Conservation (phyloP, 2,797 vertebrate species). For the Etheostoma perlongum region DNA sequence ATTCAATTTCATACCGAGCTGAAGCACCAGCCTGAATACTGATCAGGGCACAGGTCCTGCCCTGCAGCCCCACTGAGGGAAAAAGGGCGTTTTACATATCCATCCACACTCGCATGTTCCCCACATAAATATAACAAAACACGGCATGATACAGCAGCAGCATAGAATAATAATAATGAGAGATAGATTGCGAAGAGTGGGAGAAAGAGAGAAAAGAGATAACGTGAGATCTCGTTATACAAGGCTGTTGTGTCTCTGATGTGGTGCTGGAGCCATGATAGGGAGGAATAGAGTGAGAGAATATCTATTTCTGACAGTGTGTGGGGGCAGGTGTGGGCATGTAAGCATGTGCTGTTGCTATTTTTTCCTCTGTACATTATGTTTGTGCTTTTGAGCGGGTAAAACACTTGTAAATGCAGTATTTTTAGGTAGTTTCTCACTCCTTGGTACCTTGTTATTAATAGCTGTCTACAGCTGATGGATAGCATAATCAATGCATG, state of each 20-base stretch:
- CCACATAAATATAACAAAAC: constrained; percentile 37
- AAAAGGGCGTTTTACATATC: not conserved
- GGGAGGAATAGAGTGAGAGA: constrained; percentile 54
- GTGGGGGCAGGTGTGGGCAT: constrained; percentile 76
- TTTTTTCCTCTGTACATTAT: constrained; percentile 61
- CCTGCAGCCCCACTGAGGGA: constrained; percentile 39
- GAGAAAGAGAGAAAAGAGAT: constrained; percentile 51
- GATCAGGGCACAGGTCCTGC: constrained; percentile 44
- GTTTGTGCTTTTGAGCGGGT: constrained; percentile 28
- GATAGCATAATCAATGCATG: constrained; percentile 17
- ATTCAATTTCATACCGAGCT: constrained; percentile 73
- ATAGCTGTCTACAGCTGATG: constrained; percentile 11
- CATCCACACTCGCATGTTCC: constrained; percentile 2
- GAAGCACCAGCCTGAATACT: constrained; percentile 64
- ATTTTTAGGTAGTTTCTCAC: not conserved
- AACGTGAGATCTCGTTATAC: constrained; percentile 66
- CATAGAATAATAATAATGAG: constrained; percentile 36
- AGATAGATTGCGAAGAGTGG: constrained; percentile 47
- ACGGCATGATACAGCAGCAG: constrained; percentile 28
- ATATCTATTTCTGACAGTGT: constrained; percentile 71
- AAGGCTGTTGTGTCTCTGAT: constrained; percentile 75
- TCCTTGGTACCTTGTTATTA: not conserved
- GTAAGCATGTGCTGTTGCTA: constrained; percentile 65
- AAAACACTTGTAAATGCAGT: constrained; percentile 40
- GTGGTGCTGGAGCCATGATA: constrained; percentile 65